phyloP scores from a whole-genome alignment of 2,113 vertebrate genomes.

The Ptilonorhynchus violaceus region DNA sequence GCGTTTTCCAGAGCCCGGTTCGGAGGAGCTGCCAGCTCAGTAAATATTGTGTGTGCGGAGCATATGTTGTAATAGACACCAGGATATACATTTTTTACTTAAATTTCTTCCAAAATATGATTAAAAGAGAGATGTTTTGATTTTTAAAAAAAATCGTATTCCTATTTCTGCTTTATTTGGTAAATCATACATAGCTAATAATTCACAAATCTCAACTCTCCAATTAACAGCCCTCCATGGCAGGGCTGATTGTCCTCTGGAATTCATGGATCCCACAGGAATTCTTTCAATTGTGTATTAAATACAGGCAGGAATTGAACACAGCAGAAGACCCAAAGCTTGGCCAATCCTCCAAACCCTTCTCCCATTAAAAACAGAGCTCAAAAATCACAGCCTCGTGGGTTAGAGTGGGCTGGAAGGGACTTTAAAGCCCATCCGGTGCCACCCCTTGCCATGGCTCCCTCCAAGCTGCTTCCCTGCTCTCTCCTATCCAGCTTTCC shows the following conservation, averaged over 20 bases:
- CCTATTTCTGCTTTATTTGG: background rate
- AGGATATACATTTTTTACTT: background rate
- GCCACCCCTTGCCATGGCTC: background rate
- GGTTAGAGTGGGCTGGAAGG: background rate
- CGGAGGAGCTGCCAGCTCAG: background rate
- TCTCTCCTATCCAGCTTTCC: background rate
- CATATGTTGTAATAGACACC: background rate
- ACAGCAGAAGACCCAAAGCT: background rate
- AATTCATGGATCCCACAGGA: fast-evolving
- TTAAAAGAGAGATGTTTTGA: background rate
- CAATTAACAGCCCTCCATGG: background rate
- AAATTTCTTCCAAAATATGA: background rate
- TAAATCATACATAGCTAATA: background rate
- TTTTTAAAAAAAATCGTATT: background rate
- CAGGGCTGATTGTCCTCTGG: background rate
- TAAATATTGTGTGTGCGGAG: background rate
- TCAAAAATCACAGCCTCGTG: background rate
- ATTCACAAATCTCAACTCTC: background rate
- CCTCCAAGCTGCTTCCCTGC: background rate
- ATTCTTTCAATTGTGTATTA: fast-evolving
- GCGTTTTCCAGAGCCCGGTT: background rate
- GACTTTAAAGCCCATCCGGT: too few species aligned
- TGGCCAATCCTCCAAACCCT: background rate
- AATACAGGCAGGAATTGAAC: background rate
- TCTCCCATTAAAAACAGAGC: background rate